phyloP scores from a whole-genome alignment of 2,797 vertebrate species.

The Acridotheres tristis region DNA sequence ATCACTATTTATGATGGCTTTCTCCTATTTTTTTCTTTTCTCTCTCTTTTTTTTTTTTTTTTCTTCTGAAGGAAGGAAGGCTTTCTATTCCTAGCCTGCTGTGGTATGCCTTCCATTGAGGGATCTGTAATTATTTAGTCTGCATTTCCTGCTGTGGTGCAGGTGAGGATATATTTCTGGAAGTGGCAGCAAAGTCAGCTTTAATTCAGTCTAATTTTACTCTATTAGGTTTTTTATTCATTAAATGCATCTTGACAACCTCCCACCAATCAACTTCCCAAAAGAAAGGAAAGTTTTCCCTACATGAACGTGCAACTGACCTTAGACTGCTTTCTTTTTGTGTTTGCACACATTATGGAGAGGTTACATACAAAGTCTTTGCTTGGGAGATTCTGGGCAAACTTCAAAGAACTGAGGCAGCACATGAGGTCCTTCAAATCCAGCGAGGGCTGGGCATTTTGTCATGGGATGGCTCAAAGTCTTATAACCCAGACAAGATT shows the following conservation, averaged over 20 bases:
- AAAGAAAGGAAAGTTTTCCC: neutral
- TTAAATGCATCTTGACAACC: neutral
- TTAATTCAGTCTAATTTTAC: neutral
- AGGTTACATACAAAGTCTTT: neutral
- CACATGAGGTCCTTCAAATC: neutral
- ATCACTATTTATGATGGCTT: neutral
- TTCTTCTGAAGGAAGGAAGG: neutral
- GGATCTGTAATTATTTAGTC: slow-evolving; percentile 60
- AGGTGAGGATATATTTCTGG: slow-evolving; percentile 5
- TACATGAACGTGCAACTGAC: neutral
- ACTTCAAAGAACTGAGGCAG: neutral
- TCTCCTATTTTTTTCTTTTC: neutral
- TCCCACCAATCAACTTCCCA: neutral
- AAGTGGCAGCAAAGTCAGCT: neutral
- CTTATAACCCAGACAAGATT: neutral
- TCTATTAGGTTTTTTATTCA: neutral
- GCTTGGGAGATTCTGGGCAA: neutral
- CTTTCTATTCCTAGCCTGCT: slow-evolving; percentile 37
- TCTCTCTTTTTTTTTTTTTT: neutral
- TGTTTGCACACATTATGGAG: neutral
- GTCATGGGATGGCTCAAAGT: neutral
- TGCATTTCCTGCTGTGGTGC: slow-evolving; percentile 12
- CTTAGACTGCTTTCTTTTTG: neutral
- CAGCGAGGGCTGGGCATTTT: neutral
- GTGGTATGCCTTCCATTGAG: slow-evolving; percentile 6